These are phyloP conservation scores for Lasioglossum morio DNA, from an alignment of 2,888 invertebrate species.

Conservation along the genomic window DNA sequence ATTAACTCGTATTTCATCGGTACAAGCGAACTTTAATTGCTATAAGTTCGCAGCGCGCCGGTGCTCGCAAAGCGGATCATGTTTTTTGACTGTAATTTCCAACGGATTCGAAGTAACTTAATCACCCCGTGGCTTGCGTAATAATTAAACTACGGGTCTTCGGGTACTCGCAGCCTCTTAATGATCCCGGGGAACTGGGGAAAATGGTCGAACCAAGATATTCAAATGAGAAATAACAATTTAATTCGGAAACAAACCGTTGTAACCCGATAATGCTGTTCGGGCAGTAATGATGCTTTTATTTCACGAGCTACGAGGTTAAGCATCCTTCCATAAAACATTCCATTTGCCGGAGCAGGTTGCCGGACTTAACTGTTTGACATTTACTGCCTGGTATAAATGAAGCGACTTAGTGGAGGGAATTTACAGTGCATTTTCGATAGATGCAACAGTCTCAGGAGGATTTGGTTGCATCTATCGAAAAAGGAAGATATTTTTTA, in stretches of 20 bases:
- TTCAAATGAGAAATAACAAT: conserved; percentile 6
- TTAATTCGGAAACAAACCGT: not conserved
- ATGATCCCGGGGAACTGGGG: not conserved
- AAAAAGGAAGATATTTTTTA: too few species aligned
- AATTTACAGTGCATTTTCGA: too few species aligned
- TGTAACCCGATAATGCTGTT: not conserved
- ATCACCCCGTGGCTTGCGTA: not conserved
- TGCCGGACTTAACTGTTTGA: not conserved
- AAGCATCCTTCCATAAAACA: not conserved
- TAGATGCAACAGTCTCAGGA: too few species aligned
- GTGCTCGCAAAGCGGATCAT: too few species aligned
- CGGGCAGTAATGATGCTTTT: not conserved
- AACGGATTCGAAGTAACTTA: not conserved
- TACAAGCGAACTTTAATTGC: not conserved
- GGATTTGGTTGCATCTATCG: too few species aligned
- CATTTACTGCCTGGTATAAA: not conserved
- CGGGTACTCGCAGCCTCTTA: not conserved
- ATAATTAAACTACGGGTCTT: conserved; percentile 1
- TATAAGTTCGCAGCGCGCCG: not conserved
- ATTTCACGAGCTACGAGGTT: not conserved
- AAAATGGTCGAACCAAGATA: not conserved
- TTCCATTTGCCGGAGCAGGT: not conserved
- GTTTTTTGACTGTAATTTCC: not conserved
- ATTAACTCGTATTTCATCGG: not conserved
- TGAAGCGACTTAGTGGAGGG: not conserved